Evolutionary conservation across 2,888 invertebrate genomes (phyloP).

Genomic region (Drosophila infuscata): DNA sequence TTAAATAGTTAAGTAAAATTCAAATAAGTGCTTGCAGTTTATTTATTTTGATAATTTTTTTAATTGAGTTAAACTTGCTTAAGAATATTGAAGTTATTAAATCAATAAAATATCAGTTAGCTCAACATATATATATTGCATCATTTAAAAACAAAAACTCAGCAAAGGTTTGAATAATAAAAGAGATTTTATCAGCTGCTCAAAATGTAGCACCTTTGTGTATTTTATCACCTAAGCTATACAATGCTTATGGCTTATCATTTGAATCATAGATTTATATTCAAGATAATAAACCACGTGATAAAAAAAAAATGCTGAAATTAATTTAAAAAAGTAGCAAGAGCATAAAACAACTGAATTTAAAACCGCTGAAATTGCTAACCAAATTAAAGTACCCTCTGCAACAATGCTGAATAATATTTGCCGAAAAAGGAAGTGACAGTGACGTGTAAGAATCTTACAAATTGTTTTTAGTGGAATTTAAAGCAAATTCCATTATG

Average conservation of each 20-base stretch:
- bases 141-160: no score
- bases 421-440: not conserved
- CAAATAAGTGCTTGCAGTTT: not conserved
- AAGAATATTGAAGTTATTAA: not conserved
- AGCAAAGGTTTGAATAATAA: not conserved
- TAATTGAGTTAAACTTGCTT: not conserved
- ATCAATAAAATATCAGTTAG: not conserved
- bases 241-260: not conserved
- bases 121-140: no score
- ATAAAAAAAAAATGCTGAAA: not conserved
- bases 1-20: not conserved
- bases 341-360: not conserved
- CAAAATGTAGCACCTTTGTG: not conserved
- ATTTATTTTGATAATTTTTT: no score
- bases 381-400: not conserved
- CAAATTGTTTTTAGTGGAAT: slow-evolving; percentile 20
- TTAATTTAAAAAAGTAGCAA: not conserved
- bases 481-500: slow-evolving; percentile 9
- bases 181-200: not conserved
- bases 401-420: not conserved
- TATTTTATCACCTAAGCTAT: not conserved
- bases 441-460: slow-evolving; percentile 9
- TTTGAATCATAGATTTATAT: no score
- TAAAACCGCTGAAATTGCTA: not conserved
- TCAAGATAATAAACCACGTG: not conserved